Evolutionary conservation across 2,888 invertebrate species (phyloP), one percentile per base, ranked within the genome.

Genomic region (Apamea crenata): DNA sequence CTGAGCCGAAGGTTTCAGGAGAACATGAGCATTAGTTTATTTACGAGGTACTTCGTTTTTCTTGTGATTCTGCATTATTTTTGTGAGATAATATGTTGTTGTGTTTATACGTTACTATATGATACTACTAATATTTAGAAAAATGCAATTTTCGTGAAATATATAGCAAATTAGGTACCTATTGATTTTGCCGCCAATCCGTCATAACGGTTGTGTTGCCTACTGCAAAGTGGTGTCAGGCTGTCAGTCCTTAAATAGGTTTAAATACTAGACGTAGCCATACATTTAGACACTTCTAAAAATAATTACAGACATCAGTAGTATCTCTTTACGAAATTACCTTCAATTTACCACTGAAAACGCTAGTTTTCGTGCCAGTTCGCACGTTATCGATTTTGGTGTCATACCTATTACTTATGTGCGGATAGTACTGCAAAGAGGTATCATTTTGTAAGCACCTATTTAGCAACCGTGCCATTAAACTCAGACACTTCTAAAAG

Each of bases 21-120:
- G 86, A 80, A 71, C 40, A 73, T 44, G 66, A 75, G 32, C 56
- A 61, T 59, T 82, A 2, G 70, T 75, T 81, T 77, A 66, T 82
- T 75, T 67, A 78, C 47, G 65, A 59, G 65, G 7, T 61, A 40
- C 5, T 44, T 65, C 8, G 21, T 32, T 66, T 66, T 70, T 44
- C 3, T 32, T 77, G 47, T 70, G 14, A 47, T 73, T 56, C 25
- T 32, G 21, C 25, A 66, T 40, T 50, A 50, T 73, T 74, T 29
- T 56, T 29, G 5, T 66, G 18, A 59, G 25, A 10, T 44, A 18
- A 50, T 29, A 66, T 59, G 32, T 44, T 63, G 2, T 47, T 53
- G 32, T 56, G n/a, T 18, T 78, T 78, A 25, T 25, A 29, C 40
- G 18, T 36, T 59, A 18, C 16, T 16, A 25, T 47, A 47, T 47